Conservation (phyloP, 2,797 vertebrate species). For the Propithecus perrieri region DNA sequence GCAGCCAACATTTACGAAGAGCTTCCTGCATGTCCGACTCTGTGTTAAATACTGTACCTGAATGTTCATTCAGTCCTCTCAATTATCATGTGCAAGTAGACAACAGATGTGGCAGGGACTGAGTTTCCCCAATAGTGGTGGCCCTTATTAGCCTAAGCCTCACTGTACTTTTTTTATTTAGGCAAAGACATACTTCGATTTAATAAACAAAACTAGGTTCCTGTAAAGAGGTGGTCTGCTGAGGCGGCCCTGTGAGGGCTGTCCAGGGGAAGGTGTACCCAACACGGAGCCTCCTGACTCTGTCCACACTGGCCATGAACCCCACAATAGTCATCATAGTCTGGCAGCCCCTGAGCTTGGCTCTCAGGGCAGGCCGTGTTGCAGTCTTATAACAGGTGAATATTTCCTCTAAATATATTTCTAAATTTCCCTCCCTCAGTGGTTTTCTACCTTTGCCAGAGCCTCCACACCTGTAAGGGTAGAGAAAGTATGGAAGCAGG, state of each 20-base stretch:
- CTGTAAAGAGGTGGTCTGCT: not conserved
- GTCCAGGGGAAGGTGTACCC: no score
- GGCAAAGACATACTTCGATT: not conserved
- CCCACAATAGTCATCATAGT: no score
- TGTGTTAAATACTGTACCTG: not conserved
- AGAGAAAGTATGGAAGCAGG: not conserved
- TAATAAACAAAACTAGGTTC: not conserved
- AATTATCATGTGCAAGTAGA: not conserved
- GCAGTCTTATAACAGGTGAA: not conserved
- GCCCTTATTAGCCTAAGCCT: not conserved
- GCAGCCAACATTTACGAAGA: not conserved
- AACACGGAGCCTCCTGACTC: rapidly evolving
- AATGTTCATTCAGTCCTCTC: not conserved
- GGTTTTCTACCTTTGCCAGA: not conserved
- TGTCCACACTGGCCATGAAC: not conserved
- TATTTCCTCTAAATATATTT: not conserved
- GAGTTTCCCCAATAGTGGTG: not conserved
- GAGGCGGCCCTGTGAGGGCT: not conserved
- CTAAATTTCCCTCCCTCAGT: not conserved
- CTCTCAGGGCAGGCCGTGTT: not conserved
- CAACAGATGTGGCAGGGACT: not conserved
- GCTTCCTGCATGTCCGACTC: not conserved
- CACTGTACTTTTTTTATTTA: not conserved
- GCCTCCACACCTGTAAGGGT: not conserved
- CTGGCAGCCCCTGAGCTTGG: not conserved